Base-by-base conservation (phyloP, 2,888 invertebrate genomes). In the Orchesella flavescens region DNA sequence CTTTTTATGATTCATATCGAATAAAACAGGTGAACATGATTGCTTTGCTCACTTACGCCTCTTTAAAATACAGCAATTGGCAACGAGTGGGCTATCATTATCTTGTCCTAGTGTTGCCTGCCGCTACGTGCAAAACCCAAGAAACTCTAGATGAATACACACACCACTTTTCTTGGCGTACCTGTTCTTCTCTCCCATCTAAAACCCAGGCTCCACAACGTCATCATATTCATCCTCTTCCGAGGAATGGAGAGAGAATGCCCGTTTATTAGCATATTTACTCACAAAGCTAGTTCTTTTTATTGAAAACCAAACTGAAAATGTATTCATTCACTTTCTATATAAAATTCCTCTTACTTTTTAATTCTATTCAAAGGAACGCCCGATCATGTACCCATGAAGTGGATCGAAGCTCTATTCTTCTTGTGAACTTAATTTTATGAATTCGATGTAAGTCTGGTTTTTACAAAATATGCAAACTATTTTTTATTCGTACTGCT, bases 31-130 rank as follows among this genome's bases (percentile, higher is more conserved):
- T 34, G 34, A 34, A 34, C 34, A 34, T 34, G 34, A 34, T 34
- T 34, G 49, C n/a, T 7, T 49, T 49, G n/a, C 49, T 49, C 49
- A 49, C 57, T 57, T 68, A 49, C 34, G 53, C 53, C 34, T 34
- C 53, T 79, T 73, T 53, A 80, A 63, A 75, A 75, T 63, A 43
- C 44, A 71, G 49, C 59, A 43, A 49, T 34, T 34, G n/a, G 13
- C 34, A 43, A 17, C 23, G 13, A 43, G 34, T 24, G 69, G 53
- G 61, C 75, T 82, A 82, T 82, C 71, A 82, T 82, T 82, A 82
- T 63, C 81, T 71, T 82, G 81, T 82, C 81, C 24, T 82, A 71
- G 61, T 75, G 81, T 75, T 75, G 81, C 81, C 81, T 71, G 59
- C 15, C 44, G 17, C 43, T 34, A 76, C 43, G 23, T 21, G n/a